phyloP scores from a whole-genome alignment of 2,888 invertebrate species.

The Molanna angustata region DNA sequence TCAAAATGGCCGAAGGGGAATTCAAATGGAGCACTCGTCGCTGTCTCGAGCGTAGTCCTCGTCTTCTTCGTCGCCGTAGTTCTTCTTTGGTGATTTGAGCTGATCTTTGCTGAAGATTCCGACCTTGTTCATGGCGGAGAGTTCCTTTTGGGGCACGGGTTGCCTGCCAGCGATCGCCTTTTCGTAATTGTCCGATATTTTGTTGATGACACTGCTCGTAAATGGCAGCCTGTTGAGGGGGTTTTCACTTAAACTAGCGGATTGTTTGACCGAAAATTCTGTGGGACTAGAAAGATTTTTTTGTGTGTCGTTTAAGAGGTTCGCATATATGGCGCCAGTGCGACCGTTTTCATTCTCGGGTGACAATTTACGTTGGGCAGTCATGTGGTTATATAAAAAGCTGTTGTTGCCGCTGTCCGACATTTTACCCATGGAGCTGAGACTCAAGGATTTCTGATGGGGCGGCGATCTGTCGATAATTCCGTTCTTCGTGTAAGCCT shows the following conservation, averaged over 20 bases:
- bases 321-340: conserved; percentile 34
- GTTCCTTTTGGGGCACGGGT: conserved; percentile 46
- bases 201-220: conserved; percentile 46
- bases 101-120: conserved; percentile 45
- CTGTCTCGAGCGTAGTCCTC: conserved; percentile 57
- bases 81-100: conserved; percentile 46
- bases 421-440: conserved; percentile 52
- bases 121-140: conserved; percentile 44
- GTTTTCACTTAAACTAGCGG: conserved; percentile 42
- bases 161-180: conserved; percentile 47
- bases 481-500: conserved; percentile 39
- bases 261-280: background rate
- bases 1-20: background rate
- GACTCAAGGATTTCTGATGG: conserved; percentile 51
- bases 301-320: conserved; percentile 24
- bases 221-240: conserved; percentile 34
- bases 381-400: conserved; percentile 49
- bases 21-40: conserved; percentile 62
- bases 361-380: conserved; percentile 33
- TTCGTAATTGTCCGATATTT: conserved; percentile 54
- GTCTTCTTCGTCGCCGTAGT: conserved; percentile 45
- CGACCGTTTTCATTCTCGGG: conserved; percentile 38
- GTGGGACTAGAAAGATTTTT: background rate
- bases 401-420: conserved; percentile 49
- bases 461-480: conserved; percentile 46